These are phyloP conservation scores for Falco punctatus DNA, from an alignment of 2,113 vertebrate genomes.

Conservation along the genomic window DNA sequence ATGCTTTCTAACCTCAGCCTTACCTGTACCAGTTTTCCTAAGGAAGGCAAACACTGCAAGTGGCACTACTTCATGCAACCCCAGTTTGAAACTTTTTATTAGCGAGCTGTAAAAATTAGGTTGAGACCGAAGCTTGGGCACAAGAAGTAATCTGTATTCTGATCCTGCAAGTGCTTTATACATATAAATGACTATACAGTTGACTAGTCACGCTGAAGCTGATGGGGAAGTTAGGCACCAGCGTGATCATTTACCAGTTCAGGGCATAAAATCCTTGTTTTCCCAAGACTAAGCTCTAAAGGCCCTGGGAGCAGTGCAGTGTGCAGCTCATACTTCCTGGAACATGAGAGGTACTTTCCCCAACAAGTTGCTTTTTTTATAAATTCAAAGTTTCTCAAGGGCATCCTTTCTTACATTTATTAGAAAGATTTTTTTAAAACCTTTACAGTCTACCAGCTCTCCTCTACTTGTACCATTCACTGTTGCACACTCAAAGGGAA, in stretches of 20 bases:
- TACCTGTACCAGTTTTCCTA: not conserved
- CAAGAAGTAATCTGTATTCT: conserved; percentile 22
- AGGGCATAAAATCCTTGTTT: conserved; percentile 37
- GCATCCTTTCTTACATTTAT: not conserved
- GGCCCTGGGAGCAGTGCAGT: not conserved
- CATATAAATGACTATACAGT: conserved; percentile 23
- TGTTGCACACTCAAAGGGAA: not conserved
- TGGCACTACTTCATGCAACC: not conserved
- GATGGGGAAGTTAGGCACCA: not conserved
- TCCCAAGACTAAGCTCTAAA: not conserved
- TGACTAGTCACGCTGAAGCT: not conserved
- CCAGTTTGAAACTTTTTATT: not conserved
- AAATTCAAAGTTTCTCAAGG: not conserved
- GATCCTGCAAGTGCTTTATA: not conserved
- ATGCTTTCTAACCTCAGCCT: not conserved
- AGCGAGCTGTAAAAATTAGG: not conserved
- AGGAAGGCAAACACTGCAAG: not conserved
- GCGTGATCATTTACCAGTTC: conserved; percentile 30
- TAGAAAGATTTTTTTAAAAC: not conserved
- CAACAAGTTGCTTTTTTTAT: not conserved
- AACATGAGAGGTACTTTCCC: not conserved
- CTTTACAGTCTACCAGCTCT: not conserved
- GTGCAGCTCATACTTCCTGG: not conserved
- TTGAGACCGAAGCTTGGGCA: not conserved
- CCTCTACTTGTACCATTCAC: not conserved